Conservation (phyloP, 2,113 vertebrate genomes). For the Carlito syrichta region DNA sequence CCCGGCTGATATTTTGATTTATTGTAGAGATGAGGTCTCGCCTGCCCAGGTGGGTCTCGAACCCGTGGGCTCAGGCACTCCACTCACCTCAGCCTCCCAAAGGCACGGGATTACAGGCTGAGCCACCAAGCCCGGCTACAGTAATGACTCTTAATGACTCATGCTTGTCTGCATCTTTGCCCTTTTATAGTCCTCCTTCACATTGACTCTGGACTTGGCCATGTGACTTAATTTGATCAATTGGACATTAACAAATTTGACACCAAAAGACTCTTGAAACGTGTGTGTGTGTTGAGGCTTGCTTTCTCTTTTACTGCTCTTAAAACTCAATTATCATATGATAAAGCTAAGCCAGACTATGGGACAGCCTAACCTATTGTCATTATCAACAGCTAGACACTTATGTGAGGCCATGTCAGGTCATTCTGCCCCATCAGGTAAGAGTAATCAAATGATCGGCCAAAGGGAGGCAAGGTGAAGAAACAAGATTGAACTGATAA, state of each 20-base stretch:
- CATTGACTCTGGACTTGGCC: background rate
- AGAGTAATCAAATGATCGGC: background rate
- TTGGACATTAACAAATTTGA: background rate
- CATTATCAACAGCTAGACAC: background rate
- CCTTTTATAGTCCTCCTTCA: background rate
- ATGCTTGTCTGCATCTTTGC: background rate
- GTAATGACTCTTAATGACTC: background rate
- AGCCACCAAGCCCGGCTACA: no score
- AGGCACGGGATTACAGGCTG: no score
- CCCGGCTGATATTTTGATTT: no score
- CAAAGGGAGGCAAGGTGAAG: background rate
- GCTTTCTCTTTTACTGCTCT: background rate
- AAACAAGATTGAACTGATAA: background rate
- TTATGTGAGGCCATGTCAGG: background rate
- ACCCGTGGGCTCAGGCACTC: no score
- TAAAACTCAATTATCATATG: background rate
- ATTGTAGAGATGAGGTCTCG: no score
- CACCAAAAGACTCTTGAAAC: background rate
- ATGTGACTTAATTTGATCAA: background rate
- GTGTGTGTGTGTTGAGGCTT: background rate
- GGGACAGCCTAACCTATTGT: background rate
- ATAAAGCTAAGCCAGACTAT: background rate
- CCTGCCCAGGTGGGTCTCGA: no score
- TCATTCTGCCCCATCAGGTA: background rate
- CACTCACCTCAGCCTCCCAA: no score